Evolutionary conservation across 2,888 invertebrate genomes (phyloP), one percentile per base, ranked within the genome.

Genomic region (Hartigia nigra): DNA sequence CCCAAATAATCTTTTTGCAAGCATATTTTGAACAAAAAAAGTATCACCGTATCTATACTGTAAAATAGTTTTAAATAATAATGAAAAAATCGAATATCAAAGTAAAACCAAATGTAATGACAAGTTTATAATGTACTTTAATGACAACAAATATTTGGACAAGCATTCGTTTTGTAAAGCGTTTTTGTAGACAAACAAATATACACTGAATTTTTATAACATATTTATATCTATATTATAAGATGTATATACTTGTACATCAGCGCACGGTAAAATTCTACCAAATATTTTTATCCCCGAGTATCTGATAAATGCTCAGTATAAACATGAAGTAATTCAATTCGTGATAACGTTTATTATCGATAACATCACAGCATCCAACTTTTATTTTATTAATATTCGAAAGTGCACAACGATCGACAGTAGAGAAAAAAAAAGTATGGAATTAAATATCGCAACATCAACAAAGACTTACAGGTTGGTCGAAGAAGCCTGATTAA

Each of bases 91-190:
- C 9, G 55, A 55, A 55, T 23, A 55, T 55, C 55, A 55, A 55
- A 23, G 23, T 55, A 55, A 39, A 55, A 55, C 55, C 23, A 55
- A 55, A 55, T 55, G 23, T 55, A 55, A 55, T 23, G 55, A 55
- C 55, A 55, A 55, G 55, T 55, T 55, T 55, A 55, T 55, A 55
- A 55, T 55, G 55, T 55, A 1, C 23, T 55, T 23, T 55, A 23
- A 23, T 23, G 55, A 9, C 55, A 55, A 5, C 55, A 55, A 55
- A 23, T 5, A 55, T 55, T 55, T 55, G 55, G 55, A 55, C 9
- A 55, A 55, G 55, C 9, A 23, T 55, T 72, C 31, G 72, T 72
- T 72, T 72, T 72, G 72, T 72, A 72, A 72, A 72, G 72, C 32
- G 12, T 72, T 31, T 32, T 72, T 72, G 72, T 72, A 72, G 31